Percentiles rank a stretch among this genome's conserved stretches.
These are phyloP conservation scores for Protobothrops mucrosquamatus DNA, from an alignment of 2,113 vertebrate genomes.

Conservation along the genomic window DNA sequence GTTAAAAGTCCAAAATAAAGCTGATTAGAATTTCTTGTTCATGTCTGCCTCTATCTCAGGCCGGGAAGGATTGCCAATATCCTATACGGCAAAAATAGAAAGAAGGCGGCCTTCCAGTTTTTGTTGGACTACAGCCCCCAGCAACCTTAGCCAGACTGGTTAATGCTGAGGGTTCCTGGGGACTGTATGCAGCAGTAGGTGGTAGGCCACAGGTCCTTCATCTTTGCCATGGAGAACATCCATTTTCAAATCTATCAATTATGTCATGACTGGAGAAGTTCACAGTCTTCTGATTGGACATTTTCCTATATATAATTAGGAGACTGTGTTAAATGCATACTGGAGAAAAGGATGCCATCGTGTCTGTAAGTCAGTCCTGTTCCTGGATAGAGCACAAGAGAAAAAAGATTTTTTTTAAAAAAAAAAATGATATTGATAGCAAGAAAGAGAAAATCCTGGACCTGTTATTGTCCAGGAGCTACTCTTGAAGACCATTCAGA, in stretches of 20 bases:
- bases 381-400: not conserved
- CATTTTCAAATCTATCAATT: not conserved
- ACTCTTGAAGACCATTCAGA: no score
- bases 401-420: not conserved
- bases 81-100: not conserved
- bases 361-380: not conserved
- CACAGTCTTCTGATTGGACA: not conserved
- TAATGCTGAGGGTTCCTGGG: not conserved
- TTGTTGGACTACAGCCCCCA: not conserved
- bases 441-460: not conserved
- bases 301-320: not conserved
- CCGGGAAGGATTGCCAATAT: not conserved
- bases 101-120: not conserved
- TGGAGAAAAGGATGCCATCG: not conserved
- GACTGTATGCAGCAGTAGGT: not conserved
- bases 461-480: no score
- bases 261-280: not conserved
- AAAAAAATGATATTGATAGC: constrained; percentile 7
- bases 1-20: not conserved
- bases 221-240: not conserved
- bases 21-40: not conserved
- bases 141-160: not conserved
- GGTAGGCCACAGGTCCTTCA: not conserved
- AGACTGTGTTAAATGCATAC: not conserved
- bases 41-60: not conserved